Base-by-base conservation (phyloP, 2,888 invertebrate species). In the Drosophila meridionalis region DNA sequence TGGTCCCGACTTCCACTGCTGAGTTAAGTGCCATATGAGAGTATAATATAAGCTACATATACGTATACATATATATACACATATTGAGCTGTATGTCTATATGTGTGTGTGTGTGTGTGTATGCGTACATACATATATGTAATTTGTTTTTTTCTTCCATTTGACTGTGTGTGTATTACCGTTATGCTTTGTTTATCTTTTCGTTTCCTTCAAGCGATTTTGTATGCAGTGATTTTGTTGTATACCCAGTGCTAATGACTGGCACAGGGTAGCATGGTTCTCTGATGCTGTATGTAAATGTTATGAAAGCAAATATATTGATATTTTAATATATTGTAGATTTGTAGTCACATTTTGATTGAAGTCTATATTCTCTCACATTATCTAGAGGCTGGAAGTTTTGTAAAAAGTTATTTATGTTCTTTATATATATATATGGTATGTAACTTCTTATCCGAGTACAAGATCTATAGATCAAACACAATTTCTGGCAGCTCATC, bases 1-100 rank as follows among this genome's bases (percentile, higher is more conserved):
- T 66, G 63, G 76, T 57, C 73, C 66, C 79, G 64, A 81, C 75
- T 77, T 85, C 73, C 73, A 73, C 69, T 72, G 81, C 76, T 34
- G 62, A 77, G 79, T 69, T 81, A 87, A 85, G 84, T 84, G 84
- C 75, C 72, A 59, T 71, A 77, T 72, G 58, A 68, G 56, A 32
- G 68, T 57, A 78, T 80, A 78, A 80, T 80, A 75, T 82, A 80
- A 69, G 71, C 68, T 78, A 71, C 71, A 69, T 67, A 43, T 53
- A 45, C 67, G 20, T 30, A 14, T 69, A 30, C 43, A 42, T 69
- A 32, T 30, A n/a, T 50, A 20, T 30, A 14, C 68, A 30, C 43
- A 42, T 69, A 32, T 30, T 12, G 42, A 20, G 65, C 43, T 78
- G 52, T 64, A 38, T 68, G 59, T 3, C 4, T 40, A 5, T 32